Base-by-base conservation (phyloP, 2,888 invertebrate species). In the Pycnomerus fuliginosus region DNA sequence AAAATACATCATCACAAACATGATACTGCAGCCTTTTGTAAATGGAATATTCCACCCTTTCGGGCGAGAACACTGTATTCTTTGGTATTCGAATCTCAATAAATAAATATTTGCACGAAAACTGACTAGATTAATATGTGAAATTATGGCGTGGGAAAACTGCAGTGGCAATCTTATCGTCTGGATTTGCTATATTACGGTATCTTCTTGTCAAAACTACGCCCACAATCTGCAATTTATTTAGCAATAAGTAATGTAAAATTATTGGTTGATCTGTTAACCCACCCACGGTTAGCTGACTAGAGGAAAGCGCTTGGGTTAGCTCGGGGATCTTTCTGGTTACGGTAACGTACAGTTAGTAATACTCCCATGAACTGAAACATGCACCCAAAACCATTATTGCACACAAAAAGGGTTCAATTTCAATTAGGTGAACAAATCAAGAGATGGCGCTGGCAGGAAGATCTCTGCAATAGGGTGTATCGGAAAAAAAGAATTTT, bases 261-360 rank as follows among this genome's bases (percentile, higher is more conserved):
- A 43, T 32, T 20, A 48, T 22, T 28, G 31, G 27, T 34, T 16
- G 33, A 12, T 20, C 20, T 16, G 16, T 23, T 37, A 48, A 64
- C 63, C 60, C 61, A 64, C 65, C 64, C 57, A 59, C 52, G 53
- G 57, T 61, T 59, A 57, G 50, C 54, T 52, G 78, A 83, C 88
- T 91, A 95, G 74, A 96, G 88, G 79, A 95, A 96, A 79, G 94
- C 95, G 80, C 92, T 92, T 69, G 95, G 92, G 79, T 94, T 91
- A 78, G 91, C 93, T 64, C 91, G 82, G 66, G 95, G 96, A 79
- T 96, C 94, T 86, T 95, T 95, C 80, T 94, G 94, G 80, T 97
- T 97, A 77, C 97, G 87, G 82, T 92, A 97, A 68, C 95, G 86
- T 73, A 95, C 87, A 65, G 96, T 94, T 83, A 97, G 81, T 89